Percentiles rank a stretch among this genome's conserved stretches.
phyloP scores from a whole-genome alignment of 2,797 vertebrate genomes.

The Centroberyx gerrardi region DNA sequence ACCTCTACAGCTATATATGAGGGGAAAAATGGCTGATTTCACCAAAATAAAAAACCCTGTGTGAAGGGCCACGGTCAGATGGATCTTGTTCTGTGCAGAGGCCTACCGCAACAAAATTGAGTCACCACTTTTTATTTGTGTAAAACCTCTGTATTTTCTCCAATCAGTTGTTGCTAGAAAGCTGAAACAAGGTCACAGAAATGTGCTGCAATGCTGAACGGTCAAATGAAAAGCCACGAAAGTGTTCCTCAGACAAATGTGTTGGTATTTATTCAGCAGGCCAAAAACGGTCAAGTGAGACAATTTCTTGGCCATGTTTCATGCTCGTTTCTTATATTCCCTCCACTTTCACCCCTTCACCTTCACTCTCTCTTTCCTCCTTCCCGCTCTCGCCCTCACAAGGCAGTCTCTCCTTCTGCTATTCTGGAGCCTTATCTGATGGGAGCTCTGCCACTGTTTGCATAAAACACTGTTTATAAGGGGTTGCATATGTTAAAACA shows the following conservation, averaged over 20 bases:
- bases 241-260: constrained; percentile 23
- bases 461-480: constrained; percentile 88
- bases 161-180: constrained; percentile 1
- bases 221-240: constrained; percentile 26
- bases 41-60: constrained; percentile 1
- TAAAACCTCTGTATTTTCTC: background rate
- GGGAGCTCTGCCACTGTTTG: constrained; percentile 86
- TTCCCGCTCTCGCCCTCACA: constrained; percentile 63
- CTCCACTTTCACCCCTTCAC: constrained; percentile 64
- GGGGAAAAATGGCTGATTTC: constrained; percentile 4
- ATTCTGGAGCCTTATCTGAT: constrained; percentile 86
- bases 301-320: constrained; percentile 48
- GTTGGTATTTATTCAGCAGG: constrained; percentile 50
- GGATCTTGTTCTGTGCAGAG: background rate
- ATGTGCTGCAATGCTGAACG: constrained; percentile 27
- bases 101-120: background rate
- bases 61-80: constrained; percentile 14
- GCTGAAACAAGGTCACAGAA: constrained; percentile 19
- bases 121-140: background rate
- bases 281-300: constrained; percentile 41
- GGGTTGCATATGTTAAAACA: constrained; percentile 88
- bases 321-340: constrained; percentile 69
- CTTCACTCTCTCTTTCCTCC: constrained; percentile 28
- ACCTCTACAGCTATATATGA: constrained; percentile 19
- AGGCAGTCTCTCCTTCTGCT: constrained; percentile 80